phyloP scores from a whole-genome alignment of 2,113 vertebrate genomes.

The Hippocampus barbouri region DNA sequence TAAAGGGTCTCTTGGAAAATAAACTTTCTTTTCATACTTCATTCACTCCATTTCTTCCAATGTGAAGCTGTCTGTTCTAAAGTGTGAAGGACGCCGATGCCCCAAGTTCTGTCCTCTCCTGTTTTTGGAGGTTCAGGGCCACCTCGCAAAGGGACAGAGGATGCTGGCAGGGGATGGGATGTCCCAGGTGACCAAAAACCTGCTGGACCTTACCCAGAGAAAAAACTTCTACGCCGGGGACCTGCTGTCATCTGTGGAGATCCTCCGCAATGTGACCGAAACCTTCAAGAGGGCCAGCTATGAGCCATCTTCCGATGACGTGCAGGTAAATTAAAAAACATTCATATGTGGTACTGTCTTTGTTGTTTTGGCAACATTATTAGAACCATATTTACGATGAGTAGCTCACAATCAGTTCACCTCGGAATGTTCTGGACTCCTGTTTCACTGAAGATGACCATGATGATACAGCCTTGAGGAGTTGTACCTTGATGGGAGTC shows the following conservation, averaged over 20 bases:
- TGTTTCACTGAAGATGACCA: background rate
- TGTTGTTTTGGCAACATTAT: too few relatives aligned
- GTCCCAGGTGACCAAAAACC: conserved; percentile 96
- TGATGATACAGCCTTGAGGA: background rate
- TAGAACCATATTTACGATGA: too few relatives aligned
- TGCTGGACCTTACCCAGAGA: conserved; percentile 95
- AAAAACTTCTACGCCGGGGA: conserved; percentile 96
- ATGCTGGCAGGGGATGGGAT: conserved; percentile 92
- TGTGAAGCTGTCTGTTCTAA: conserved; percentile 28
- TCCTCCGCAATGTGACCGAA: conserved; percentile 96
- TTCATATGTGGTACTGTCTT: background rate
- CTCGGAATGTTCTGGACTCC: background rate
- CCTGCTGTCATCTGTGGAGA: conserved; percentile 95
- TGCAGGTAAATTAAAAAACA: conserved; percentile 80
- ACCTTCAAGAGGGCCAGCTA: conserved; percentile 97
- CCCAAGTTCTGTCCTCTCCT: conserved; percentile 63
- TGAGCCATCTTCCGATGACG: conserved; percentile 93
- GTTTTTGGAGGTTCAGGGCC: conserved; percentile 89
- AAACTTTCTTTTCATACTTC: conserved; percentile 48
- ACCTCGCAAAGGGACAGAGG: conserved; percentile 94
- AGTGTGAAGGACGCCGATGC: conserved; percentile 46
- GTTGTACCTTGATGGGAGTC: too few relatives aligned
- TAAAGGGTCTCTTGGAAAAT: conserved; percentile 45
- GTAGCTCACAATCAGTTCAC: background rate
- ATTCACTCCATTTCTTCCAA: conserved; percentile 54